Evolutionary conservation across 2,113 vertebrate species (phyloP).

Genomic region (Oncorhynchus gorbuscha): DNA sequence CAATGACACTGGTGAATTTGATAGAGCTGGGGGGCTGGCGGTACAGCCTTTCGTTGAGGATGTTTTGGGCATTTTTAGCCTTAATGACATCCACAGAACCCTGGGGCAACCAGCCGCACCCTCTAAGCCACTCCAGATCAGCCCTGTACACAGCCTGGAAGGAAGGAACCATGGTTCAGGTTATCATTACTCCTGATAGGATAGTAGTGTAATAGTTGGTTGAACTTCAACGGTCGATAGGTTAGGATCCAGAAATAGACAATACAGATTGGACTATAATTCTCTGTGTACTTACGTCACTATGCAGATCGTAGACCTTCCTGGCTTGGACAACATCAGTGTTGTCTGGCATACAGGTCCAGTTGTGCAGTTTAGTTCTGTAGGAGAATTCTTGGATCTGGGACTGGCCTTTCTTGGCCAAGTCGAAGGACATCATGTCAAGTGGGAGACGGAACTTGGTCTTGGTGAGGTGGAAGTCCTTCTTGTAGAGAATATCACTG

Average conservation of each 20-base stretch:
- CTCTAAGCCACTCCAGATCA: slow-evolving; percentile 92
- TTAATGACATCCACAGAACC: slow-evolving; percentile 84
- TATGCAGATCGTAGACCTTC: slow-evolving; percentile 88
- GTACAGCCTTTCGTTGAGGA: slow-evolving; percentile 88
- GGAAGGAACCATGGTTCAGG: neutral
- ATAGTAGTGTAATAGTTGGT: too few species aligned
- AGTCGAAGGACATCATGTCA: slow-evolving; percentile 85
- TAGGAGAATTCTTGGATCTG: slow-evolving; percentile 93
- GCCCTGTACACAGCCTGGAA: slow-evolving; percentile 85
- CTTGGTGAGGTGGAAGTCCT: slow-evolving; percentile 85
- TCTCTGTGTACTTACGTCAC: slow-evolving; percentile 82
- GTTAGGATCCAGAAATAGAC: neutral
- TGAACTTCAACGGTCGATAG: too few species aligned
- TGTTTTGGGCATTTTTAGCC: slow-evolving; percentile 83
- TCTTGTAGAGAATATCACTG: slow-evolving; percentile 89
- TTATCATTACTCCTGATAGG: neutral
- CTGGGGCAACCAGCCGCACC: slow-evolving; percentile 89
- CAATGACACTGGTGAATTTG: slow-evolving; percentile 85
- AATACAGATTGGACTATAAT: neutral
- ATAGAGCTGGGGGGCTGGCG: slow-evolving; percentile 82
- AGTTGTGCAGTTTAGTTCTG: slow-evolving; percentile 85
- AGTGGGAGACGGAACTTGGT: slow-evolving; percentile 85
- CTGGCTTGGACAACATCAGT: slow-evolving; percentile 91
- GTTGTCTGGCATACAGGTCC: slow-evolving; percentile 94
- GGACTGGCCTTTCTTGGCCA: slow-evolving; percentile 87